Conservation (phyloP, 2,113 vertebrate species). For the Seriola aureovittata region DNA sequence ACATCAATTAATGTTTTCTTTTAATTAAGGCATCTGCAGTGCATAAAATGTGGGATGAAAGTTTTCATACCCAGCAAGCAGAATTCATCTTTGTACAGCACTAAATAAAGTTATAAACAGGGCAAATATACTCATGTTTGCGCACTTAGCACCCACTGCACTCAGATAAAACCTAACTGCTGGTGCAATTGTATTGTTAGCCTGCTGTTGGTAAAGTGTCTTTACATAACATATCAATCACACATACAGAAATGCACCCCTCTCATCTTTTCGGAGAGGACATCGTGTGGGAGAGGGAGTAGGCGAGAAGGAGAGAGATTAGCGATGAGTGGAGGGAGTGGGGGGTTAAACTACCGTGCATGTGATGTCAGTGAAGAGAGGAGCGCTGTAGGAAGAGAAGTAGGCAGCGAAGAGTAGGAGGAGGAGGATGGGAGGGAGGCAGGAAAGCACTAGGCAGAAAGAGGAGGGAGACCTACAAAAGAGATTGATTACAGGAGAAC, state of each 20-base stretch:
- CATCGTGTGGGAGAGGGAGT: slow-evolving; percentile 79
- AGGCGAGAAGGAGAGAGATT: slow-evolving; percentile 79
- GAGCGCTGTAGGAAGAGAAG: slow-evolving; percentile 66
- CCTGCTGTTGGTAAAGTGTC: slow-evolving; percentile 59
- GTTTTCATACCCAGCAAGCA: slow-evolving; percentile 7
- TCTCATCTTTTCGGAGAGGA: slow-evolving; percentile 78
- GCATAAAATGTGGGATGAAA: not conserved
- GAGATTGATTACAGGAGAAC: slow-evolving; percentile 71
- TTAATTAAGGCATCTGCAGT: not conserved
- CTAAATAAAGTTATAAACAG: slow-evolving; percentile 21
- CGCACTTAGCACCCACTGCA: slow-evolving; percentile 28
- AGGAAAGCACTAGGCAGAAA: slow-evolving; percentile 42
- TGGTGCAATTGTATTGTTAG: slow-evolving; percentile 37
- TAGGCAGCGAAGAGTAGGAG: slow-evolving; percentile 65
- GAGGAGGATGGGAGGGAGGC: slow-evolving; percentile 29
- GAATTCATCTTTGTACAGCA: not conserved
- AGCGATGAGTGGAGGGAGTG: slow-evolving; percentile 52
- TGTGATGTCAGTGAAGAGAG: slow-evolving; percentile 70
- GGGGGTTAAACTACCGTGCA: slow-evolving; percentile 65
- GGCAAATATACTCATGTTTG: slow-evolving; percentile 12
- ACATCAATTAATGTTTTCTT: not conserved
- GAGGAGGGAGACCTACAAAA: slow-evolving; percentile 65
- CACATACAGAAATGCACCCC: slow-evolving; percentile 67
- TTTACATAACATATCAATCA: slow-evolving; percentile 77
- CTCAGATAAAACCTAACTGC: slow-evolving; percentile 39